Evolutionary conservation across 2,113 vertebrate species (phyloP), one percentile per base, ranked within the genome.

Genomic region (Otolemur garnettii): DNA sequence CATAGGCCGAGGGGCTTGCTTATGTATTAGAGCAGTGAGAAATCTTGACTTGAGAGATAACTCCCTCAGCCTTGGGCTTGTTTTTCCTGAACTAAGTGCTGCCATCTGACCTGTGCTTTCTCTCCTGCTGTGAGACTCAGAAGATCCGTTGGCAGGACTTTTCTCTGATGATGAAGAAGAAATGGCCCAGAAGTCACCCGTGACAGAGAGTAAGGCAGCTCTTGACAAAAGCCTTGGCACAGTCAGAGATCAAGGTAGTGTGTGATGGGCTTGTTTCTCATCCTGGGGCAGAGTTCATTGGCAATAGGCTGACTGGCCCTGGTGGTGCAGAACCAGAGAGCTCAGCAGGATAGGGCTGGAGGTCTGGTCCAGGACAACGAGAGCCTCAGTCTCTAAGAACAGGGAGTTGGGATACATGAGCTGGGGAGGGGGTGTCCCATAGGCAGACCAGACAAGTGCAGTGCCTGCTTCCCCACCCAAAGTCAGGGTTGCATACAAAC

Each of bases 81-180:
- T 9, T 59, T 68, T n/a, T 66, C 87, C 83, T 60, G 53, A 53
- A 7, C 62, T 10, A 1, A 22, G 33, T 1, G 0, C 83, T 14
- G 19, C 11, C 7, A 14, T 53, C 79, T 68, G 21, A 95, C 64
- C 57, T 90, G 35, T 30, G 50, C 69, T 88, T 78, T 92, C 82
- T 79, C 59, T 92, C 78, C 90, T n/a, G 21, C 33, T 5, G 0
- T 6, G 94, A 99, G 98, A 99, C 95, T 2, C 90, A 6, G 98
- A 98, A 15, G 98, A 99, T 93, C 98, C 98, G 0, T 68, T 99
- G 84, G 98, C 87, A 22, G 99, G 98, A 66, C 97, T 99, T 35
- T 96, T 99, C 2, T 98, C 98, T 4, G 98, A 99, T 53, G 98
- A 99, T 11, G 98, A 99, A 72, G 98, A 98, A 71, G 97, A 91